Evolutionary conservation across 2,797 vertebrate genomes (phyloP), one percentile per base, ranked within the genome.

Genomic region (Echeneis naucrates): DNA sequence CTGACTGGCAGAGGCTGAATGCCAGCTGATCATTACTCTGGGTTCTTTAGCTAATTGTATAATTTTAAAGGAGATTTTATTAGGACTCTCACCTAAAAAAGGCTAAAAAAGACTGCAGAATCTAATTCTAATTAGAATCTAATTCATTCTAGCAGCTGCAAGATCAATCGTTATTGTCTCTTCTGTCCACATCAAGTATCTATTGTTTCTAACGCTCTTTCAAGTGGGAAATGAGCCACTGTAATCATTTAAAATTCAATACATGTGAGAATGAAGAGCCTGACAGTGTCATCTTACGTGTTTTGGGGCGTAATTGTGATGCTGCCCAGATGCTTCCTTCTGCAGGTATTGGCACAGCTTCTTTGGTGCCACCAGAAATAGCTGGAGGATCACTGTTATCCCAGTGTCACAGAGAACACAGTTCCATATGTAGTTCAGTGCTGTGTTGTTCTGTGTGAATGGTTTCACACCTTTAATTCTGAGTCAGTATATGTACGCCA

Each of bases 401-500:
- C 23, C 12, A 47, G 21, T 55, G 32, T 13, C n/a, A 14, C 54
- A 30, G 26, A 8, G n/a, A 23, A 16, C 33, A 37, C 32, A 35
- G 11, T 35, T n/a, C n/a, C n/a, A n/a, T n/a, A n/a, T n/a, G n/a
- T n/a, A n/a, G n/a, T n/a, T n/a, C n/a, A n/a, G n/a, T n/a, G n/a
- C n/a, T n/a, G n/a, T n/a, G n/a, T n/a, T n/a, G 38, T 30, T 48
- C 45, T 50, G 52, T 51, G n/a, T 47, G n/a, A 72, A 35, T 53
- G 30, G 55, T 48, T 58, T 48, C 45, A 23, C 62, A 56, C 4
- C 42, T 9, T 38, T 45, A 9, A 55, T 42, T 53, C 47, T 4
- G 47, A 57, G 52, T 55, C 66, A 27, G 56, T 51, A 54, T 72
- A 65, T 78, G 60, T 67, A 70, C 70, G 63, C 63, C 80, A 83